A percentile compares a stretch with the other conserved stretches of the same genome.
These are phyloP conservation scores for Heliconius melpomene DNA, from an alignment of 1,140 invertebrate genomes.

Conservation along the genomic window DNA sequence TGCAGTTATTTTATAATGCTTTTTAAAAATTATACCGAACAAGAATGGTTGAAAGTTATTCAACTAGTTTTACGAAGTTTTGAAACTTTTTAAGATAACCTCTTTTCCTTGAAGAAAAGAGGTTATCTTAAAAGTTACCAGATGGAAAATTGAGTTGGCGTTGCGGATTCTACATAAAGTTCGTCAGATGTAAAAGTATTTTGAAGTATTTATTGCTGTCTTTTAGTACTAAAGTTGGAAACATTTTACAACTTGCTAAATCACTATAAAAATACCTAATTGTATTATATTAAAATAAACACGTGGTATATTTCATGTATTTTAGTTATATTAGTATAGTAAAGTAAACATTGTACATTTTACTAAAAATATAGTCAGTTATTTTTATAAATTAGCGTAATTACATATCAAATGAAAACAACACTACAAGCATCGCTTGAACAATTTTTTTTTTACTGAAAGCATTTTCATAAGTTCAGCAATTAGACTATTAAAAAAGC, in stretches of 20 bases:
- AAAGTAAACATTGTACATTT: no score
- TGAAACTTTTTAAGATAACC: neutral
- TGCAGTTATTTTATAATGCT: no score
- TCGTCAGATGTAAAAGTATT: slow-evolving; percentile 6
- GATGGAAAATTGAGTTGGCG: slow-evolving; percentile 27
- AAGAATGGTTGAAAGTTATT: slow-evolving; percentile 22
- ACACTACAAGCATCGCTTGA: no score
- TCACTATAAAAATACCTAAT: neutral
- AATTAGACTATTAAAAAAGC: no score
- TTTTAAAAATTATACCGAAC: neutral
- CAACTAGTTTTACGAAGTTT: slow-evolving; percentile 21
- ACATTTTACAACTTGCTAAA: neutral
- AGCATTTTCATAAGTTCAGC: no score
- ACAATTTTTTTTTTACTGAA: no score
- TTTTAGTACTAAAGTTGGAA: neutral
- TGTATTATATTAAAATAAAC: no score
- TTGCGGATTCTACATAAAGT: slow-evolving; percentile 11
- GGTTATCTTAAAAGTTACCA: slow-evolving; percentile 31
- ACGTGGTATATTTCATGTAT: no score
- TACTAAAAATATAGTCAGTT: no score
- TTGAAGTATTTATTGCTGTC: slow-evolving; percentile 15
- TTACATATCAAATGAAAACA: no score
- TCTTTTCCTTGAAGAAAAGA: slow-evolving; percentile 6
- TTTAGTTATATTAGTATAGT: no score
- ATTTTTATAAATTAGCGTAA: no score